Percentiles rank a stretch among this genome's conserved stretches.
Evolutionary conservation across 2,888 invertebrate genomes (phyloP).

Genomic region (Pasiphila rectangulata): DNA sequence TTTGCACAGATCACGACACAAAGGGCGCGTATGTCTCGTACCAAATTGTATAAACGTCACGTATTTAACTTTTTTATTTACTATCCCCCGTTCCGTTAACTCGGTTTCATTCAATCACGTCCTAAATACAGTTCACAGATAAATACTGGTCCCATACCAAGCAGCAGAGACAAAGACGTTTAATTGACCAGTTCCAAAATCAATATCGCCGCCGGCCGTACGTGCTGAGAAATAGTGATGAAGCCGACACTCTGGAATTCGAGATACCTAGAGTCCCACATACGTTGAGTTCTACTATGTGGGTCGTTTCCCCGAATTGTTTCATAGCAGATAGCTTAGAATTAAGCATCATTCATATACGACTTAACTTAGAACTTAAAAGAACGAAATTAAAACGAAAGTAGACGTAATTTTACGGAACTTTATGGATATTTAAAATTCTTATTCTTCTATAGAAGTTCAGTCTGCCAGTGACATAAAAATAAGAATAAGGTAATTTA

Average conservation of each 20-base stretch:
- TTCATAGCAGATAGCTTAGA: neutral
- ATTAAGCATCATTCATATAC: too few species aligned
- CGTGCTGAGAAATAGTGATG: slow-evolving; percentile 59
- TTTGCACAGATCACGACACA: too few species aligned
- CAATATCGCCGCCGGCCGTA: slow-evolving; percentile 47
- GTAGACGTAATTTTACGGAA: too few species aligned
- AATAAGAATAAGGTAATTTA: too few species aligned
- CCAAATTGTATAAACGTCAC: too few species aligned
- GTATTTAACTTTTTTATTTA: too few species aligned
- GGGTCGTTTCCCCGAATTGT: neutral
- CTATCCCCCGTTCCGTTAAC: neutral
- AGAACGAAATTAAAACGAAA: too few species aligned
- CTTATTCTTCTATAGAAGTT: too few species aligned
- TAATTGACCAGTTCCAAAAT: slow-evolving; percentile 53
- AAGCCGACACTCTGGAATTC: slow-evolving; percentile 3
- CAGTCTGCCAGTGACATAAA: too few species aligned
- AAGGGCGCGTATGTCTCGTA: too few species aligned
- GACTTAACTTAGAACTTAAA: too few species aligned
- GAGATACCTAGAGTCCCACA: neutral
- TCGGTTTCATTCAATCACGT: slow-evolving; percentile 1
- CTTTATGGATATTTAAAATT: too few species aligned
- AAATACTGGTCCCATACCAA: slow-evolving; percentile 18
- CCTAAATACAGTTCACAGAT: slow-evolving; percentile 11
- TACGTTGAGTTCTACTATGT: neutral
- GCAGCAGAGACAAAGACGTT: slow-evolving; percentile 39